A percentile compares a stretch with the other conserved stretches of the same genome.
phyloP scores from a whole-genome alignment of 2,113 vertebrate genomes.

The Athene cunicularia region DNA sequence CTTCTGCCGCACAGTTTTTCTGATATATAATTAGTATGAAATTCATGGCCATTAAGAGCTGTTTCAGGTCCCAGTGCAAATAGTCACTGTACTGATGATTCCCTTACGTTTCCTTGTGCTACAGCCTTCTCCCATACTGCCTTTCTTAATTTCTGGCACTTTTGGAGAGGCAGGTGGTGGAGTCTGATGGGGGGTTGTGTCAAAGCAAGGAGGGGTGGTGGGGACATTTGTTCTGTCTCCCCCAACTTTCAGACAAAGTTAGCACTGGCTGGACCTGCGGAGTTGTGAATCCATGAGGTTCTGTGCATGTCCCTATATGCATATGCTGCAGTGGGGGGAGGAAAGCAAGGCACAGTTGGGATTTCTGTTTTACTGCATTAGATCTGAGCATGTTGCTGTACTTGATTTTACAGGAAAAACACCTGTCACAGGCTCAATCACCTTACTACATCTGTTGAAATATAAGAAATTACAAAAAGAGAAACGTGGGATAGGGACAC shows the following conservation, averaged over 20 bases:
- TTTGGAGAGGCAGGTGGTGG: background rate
- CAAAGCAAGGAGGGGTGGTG: background rate
- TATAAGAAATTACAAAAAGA: background rate
- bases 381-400: background rate
- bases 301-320: accelerated
- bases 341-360: background rate
- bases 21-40: background rate
- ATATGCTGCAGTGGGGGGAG: accelerated
- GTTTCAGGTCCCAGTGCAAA: background rate
- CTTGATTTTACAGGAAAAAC: background rate
- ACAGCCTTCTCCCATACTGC: background rate
- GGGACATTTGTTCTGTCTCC: background rate
- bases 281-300: background rate
- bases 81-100: background rate
- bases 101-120: background rate
- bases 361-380: background rate
- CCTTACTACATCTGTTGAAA: background rate
- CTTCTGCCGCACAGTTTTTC: background rate
- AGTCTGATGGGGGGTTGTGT: background rate
- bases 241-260: background rate
- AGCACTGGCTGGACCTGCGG: background rate
- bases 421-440: background rate
- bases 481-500: background rate
- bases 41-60: background rate
- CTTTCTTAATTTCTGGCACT: background rate